Conservation (phyloP, 2,113 vertebrate species). For the Elgaria multicarinata region DNA sequence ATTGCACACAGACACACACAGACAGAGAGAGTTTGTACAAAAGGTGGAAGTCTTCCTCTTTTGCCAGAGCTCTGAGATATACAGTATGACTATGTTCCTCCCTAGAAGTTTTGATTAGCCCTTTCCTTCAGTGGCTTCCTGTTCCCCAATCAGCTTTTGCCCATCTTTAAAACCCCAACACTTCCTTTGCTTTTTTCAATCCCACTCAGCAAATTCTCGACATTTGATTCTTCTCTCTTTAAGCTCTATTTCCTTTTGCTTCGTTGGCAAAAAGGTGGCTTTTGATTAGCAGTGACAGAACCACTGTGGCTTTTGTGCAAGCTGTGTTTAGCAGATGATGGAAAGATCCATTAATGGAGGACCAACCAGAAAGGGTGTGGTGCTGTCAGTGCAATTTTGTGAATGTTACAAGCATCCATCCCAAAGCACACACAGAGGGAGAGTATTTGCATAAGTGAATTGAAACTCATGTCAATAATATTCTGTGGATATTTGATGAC, state of each 20-base stretch:
- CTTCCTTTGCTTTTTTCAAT: neutral
- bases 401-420: neutral
- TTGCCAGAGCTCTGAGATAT: neutral
- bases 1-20: neutral
- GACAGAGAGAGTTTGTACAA: neutral
- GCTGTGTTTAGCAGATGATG: constrained; percentile 6
- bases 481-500: neutral
- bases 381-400: neutral
- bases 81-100: neutral
- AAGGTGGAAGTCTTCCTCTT: neutral
- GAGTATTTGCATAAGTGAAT: neutral
- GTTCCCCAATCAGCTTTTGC: neutral
- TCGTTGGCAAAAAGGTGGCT: neutral
- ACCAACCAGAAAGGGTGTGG: neutral
- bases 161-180: neutral
- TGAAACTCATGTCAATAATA: neutral
- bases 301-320: neutral
- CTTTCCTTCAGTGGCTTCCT: neutral
- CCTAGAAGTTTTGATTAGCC: neutral
- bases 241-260: neutral
- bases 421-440: neutral
- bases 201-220: neutral
- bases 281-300: neutral
- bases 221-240: neutral
- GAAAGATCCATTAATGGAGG: neutral